Evolutionary conservation across 2,888 invertebrate genomes (phyloP), one percentile per base, ranked within the genome.

Genomic region (Hirtodrosophila trivittata): DNA sequence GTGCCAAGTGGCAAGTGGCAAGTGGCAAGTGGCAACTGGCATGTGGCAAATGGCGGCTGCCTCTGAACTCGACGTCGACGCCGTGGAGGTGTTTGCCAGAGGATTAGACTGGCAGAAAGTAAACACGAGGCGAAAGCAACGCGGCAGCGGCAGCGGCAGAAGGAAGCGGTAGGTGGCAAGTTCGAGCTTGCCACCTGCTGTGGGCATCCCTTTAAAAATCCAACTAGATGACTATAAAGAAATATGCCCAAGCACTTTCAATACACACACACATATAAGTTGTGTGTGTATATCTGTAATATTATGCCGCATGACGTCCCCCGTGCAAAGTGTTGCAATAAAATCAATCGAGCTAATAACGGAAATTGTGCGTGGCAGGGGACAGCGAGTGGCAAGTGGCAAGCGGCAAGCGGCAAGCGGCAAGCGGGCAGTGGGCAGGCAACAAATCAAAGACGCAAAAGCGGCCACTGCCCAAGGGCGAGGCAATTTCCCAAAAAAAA

Each of bases 281-380:
- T 25, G 5, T 28, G 5, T 21, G 5, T 21, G 5, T 21, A 21
- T 21, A 21, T 21, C 2, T 21, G 3, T 21, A 21, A 21, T 21
- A 21, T 21, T 21, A 21, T 28, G 28, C 28, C 28, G 9, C 28
- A 28, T 28, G 28, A 28, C 28, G 28, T n/a, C 28, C 28, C n/a
- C n/a, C 28, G n/a, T 28, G 9, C 56, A 43, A 54, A 54, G 49
- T 59, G 43, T 55, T 54, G 73, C 67, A 81, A 81, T 72, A 68
- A 84, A 86, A 84, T 68, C 84, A 84, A 86, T 86, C 81, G 81
- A 73, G 86, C 82, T 86, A 82, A 82, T 82, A 82, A 75, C 75
- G 81, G 75, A 86, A 86, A 82, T 86, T 84, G 77, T 75, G 49
- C 55, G 14, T 51, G 43, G 41, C 56, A 32, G 13, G 13, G 25